A percentile compares a stretch with the other conserved stretches of the same genome.
Evolutionary conservation across 2,113 vertebrate species (phyloP).

Genomic region (Physeter macrocephalus): DNA sequence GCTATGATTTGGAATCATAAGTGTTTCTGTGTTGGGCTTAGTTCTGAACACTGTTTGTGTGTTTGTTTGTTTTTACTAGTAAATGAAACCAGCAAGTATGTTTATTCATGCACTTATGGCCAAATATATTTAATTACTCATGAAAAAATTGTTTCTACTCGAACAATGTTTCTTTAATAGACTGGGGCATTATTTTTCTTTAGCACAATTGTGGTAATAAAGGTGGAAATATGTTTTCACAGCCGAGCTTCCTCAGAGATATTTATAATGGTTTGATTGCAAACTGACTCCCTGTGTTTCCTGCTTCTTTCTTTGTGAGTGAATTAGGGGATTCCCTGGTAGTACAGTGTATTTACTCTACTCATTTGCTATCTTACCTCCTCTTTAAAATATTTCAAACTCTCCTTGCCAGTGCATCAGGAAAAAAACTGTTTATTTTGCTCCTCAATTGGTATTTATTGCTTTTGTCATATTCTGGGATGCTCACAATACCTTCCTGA

Average conservation of each 20-base stretch:
- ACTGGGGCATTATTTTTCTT: not conserved
- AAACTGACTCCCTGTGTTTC: not conserved
- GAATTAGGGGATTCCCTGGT: not conserved
- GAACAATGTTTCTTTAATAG: slow-evolving; percentile 6
- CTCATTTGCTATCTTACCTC: not conserved
- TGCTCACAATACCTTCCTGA: not conserved
- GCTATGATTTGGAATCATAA: not conserved
- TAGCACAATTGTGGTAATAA: not conserved
- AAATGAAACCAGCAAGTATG: not conserved
- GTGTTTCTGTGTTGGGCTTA: not conserved
- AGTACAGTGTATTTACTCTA: not conserved
- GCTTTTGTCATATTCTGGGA: not conserved
- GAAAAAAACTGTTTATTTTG: not conserved
- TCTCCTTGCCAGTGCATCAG: not conserved
- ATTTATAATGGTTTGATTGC: slow-evolving; percentile 10
- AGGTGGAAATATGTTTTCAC: not conserved
- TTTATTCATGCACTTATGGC: not conserved
- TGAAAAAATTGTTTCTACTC: not conserved
- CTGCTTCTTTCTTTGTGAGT: not conserved
- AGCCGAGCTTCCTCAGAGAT: not conserved
- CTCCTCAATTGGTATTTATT: not conserved
- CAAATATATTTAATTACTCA: slow-evolving; percentile 18
- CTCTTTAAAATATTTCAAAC: slow-evolving; percentile 5
- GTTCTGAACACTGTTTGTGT: not conserved
- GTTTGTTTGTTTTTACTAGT: not conserved